Evolutionary conservation across 2,888 invertebrate genomes (phyloP).

Genomic region (Microctonus hyperodae): DNA sequence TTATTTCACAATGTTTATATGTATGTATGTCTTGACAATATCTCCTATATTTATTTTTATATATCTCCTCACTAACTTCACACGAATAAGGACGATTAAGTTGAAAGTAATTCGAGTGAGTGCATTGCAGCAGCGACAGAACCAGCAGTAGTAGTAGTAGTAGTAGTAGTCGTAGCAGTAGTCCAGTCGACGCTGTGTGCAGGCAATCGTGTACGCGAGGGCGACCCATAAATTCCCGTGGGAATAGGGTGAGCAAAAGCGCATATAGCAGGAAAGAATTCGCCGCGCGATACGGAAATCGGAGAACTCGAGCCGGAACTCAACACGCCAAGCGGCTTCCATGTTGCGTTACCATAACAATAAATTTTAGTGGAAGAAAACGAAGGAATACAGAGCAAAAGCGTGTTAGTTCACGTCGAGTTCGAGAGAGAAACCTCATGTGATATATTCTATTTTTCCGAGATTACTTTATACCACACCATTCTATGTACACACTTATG

Average conservation of each 20-base stretch:
- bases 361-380: slow-evolving; percentile 48
- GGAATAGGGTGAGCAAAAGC: slow-evolving; percentile 12
- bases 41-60: not conserved
- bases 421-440: not conserved
- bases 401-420: not conserved
- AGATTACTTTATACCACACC: slow-evolving; percentile 10
- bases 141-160: no score
- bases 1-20: no score
- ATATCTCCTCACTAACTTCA: not conserved
- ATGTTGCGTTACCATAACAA: slow-evolving; percentile 53
- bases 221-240: slow-evolving; percentile 40
- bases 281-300: slow-evolving; percentile 53
- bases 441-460: slow-evolving; percentile 9
- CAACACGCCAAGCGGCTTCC: slow-evolving; percentile 50
- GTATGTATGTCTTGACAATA: no score
- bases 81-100: slow-evolving; percentile 11
- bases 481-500: no score
- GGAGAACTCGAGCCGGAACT: slow-evolving; percentile 48
- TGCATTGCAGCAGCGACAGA: slow-evolving; percentile 5
- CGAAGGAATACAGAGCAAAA: slow-evolving; percentile 17
- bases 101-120: slow-evolving; percentile 21
- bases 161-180: no score
- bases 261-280: slow-evolving; percentile 45
- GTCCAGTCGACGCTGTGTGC: slow-evolving; percentile 1
- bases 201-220: slow-evolving; percentile 5